Percentiles rank a stretch among this genome's conserved stretches.
These are phyloP conservation scores for Procambarus virginalis DNA, from an alignment of 1,140 invertebrate species.

Conservation along the genomic window DNA sequence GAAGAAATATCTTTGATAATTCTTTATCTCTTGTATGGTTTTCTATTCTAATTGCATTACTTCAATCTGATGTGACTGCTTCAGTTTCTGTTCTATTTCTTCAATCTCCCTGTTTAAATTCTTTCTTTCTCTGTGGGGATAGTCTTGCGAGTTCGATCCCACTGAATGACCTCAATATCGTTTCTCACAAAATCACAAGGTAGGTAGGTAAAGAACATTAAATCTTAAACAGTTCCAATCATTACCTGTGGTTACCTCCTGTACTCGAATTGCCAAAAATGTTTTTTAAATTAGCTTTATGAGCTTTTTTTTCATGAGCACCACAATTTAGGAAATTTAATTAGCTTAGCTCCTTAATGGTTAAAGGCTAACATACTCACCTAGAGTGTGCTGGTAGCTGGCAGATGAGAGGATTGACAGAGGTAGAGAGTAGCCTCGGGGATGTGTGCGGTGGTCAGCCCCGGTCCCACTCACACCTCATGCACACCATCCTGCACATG, in stretches of 20 bases:
- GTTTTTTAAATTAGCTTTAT: neutral
- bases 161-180: no score
- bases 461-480: slow-evolving; percentile 61
- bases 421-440: neutral
- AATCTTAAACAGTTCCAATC: neutral
- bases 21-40: no score
- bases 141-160: no score
- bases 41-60: no score
- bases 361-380: neutral
- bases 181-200: no score
- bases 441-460: slow-evolving; percentile 28
- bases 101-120: no score
- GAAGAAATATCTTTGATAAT: no score
- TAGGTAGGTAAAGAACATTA: no score
- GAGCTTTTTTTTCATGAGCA: neutral
- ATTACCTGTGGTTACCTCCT: neutral
- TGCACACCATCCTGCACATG: slow-evolving; percentile 44
- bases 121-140: no score
- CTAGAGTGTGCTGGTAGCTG: neutral
- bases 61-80: no score
- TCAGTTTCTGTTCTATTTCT: no score
- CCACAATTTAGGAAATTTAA: neutral
- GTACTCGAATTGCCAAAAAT: neutral
- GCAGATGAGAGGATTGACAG: neutral
- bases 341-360: neutral